These are phyloP conservation scores for Vanessa atalanta DNA, from an alignment of 1,140 invertebrate species.

Conservation along the genomic window DNA sequence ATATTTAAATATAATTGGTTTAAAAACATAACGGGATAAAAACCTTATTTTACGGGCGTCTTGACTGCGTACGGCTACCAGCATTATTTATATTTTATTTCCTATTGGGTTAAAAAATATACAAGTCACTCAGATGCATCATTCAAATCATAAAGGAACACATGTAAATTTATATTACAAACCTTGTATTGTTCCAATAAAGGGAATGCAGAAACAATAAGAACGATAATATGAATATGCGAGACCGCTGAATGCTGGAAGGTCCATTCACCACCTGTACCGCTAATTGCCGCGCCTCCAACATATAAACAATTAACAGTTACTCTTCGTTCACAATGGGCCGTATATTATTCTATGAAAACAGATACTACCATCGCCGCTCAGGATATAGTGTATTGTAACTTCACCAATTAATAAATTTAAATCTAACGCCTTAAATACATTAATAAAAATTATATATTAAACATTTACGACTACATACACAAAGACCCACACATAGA, in stretches of 20 bases:
- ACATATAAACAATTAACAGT: constrained; percentile 65
- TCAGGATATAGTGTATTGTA: constrained; percentile 1
- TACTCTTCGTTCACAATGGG: constrained; percentile 63
- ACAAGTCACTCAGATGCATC: too few species aligned
- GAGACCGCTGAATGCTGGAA: constrained; percentile 52
- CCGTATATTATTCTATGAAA: constrained; percentile 48
- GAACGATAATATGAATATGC: constrained; percentile 60
- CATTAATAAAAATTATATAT: background rate
- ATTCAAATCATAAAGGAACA: background rate
- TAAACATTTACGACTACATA: background rate
- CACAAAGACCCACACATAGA: too few species aligned
- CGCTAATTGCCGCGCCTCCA: constrained; percentile 76
- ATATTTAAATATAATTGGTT: too few species aligned
- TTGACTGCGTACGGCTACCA: too few species aligned
- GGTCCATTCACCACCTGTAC: constrained; percentile 74
- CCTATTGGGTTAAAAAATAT: too few species aligned
- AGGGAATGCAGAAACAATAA: constrained; percentile 59
- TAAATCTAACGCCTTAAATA: background rate
- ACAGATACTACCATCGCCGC: constrained; percentile 12
- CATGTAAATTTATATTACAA: background rate
- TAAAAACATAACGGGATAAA: too few species aligned
- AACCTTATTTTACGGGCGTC: too few species aligned
- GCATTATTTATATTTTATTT: too few species aligned
- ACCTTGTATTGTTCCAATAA: constrained; percentile 55
- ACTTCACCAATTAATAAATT: background rate